Evolutionary conservation across 2,888 invertebrate species (phyloP).

Genomic region (Heliconius ismenius): DNA sequence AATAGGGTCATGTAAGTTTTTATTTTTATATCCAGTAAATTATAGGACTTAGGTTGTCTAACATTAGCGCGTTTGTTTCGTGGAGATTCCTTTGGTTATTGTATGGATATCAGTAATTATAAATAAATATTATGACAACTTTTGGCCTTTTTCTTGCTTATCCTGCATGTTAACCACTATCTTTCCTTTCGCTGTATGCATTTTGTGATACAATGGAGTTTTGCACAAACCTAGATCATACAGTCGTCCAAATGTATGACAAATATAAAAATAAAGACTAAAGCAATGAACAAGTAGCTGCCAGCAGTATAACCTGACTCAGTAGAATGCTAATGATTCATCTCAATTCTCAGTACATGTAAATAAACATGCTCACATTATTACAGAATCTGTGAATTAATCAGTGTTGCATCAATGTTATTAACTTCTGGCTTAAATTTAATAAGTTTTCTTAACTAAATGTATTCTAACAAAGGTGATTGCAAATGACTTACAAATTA

Average conservation of each 20-base stretch:
- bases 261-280: conserved; percentile 17
- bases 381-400: background rate
- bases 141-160: conserved; percentile 78
- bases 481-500: background rate
- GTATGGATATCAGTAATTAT: conserved; percentile 73
- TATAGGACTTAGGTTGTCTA: conserved; percentile 59
- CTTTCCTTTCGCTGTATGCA: conserved; percentile 50
- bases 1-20: conserved; percentile 65
- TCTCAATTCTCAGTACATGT: conserved; percentile 19
- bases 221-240: conserved; percentile 25
- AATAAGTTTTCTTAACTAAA: conserved; percentile 12
- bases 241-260: conserved; percentile 24
- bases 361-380: conserved; percentile 21
- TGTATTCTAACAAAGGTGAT: conserved; percentile 23
- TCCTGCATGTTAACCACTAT: conserved; percentile 71
- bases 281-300: conserved; percentile 23
- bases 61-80: conserved; percentile 59
- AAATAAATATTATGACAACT: conserved; percentile 76
- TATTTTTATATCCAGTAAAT: conserved; percentile 74
- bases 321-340: conserved; percentile 28
- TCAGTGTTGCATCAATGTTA: conserved; percentile 17
- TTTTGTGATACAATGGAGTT: conserved; percentile 31
- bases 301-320: conserved; percentile 24
- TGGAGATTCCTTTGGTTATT: conserved; percentile 55
- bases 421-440: conserved; percentile 7